Conservation (phyloP, 1,140 invertebrate species). For the Parasteatoda tepidariorum region DNA sequence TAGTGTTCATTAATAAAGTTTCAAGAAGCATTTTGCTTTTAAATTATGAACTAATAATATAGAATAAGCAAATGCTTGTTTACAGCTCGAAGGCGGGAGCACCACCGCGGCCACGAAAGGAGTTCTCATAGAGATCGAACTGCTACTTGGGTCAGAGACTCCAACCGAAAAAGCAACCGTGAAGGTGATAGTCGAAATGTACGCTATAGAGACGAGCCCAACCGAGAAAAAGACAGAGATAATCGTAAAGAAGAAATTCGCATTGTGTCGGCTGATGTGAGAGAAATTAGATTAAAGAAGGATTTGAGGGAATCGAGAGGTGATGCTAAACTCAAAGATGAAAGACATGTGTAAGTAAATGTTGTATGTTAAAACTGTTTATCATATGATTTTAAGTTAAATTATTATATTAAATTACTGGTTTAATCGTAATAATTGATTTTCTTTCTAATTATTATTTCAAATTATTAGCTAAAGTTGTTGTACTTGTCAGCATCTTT, state of each 20-base stretch:
- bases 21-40: background rate
- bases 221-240: slow-evolving; percentile 27
- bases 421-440: no score
- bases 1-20: background rate
- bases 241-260: slow-evolving; percentile 26
- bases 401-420: no score
- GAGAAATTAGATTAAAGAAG: slow-evolving; percentile 41
- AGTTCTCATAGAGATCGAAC: background rate
- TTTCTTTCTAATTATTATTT: no score
- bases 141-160: background rate
- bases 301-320: slow-evolving; percentile 11
- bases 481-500: no score
- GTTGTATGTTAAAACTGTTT: no score
- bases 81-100: slow-evolving; percentile 16
- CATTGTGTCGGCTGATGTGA: background rate
- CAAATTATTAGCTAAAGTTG: no score
- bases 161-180: background rate
- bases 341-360: slow-evolving; percentile 41
- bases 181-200: slow-evolving; percentile 5
- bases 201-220: slow-evolving; percentile 33
- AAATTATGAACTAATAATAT: no score
- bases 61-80: no score
- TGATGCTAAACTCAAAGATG: slow-evolving; percentile 27
- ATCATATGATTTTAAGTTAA: no score
- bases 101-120: slow-evolving; percentile 15